Evolutionary conservation across 2,113 vertebrate species (phyloP).

Genomic region (Bos javanicus): DNA sequence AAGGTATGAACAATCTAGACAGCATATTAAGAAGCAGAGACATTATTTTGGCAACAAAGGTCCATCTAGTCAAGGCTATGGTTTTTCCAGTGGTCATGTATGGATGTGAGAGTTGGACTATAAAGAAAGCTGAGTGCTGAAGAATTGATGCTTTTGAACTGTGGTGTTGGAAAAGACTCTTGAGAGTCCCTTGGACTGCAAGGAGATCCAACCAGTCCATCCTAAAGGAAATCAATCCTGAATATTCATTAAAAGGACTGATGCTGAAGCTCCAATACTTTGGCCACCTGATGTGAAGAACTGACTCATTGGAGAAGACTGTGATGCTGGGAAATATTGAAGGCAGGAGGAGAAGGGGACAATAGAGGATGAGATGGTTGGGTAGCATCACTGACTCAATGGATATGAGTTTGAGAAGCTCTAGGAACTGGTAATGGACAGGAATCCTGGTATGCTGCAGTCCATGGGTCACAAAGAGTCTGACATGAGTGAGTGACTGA

Average conservation of each 20-base stretch:
- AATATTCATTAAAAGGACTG: neutral
- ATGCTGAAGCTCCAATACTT: neutral
- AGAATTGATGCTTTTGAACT: neutral
- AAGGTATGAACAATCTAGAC: neutral
- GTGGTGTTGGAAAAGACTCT: neutral
- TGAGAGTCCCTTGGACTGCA: neutral
- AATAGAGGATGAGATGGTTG: neutral
- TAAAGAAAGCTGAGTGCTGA: neutral
- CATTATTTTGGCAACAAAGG: neutral
- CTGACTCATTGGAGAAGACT: neutral
- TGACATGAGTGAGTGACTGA: fast-evolving
- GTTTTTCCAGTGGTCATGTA: neutral
- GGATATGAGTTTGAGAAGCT: neutral
- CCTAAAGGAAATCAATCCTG: neutral
- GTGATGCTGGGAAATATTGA: neutral
- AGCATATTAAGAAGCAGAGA: neutral
- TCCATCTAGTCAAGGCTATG: neutral
- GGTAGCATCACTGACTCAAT: neutral
- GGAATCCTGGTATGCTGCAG: neutral
- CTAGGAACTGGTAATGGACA: neutral
- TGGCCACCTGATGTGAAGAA: neutral
- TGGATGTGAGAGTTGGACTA: neutral
- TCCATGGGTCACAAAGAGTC: neutral
- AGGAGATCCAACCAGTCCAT: neutral
- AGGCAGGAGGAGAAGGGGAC: neutral